These are phyloP conservation scores for Rhyzopertha dominica DNA, from an alignment of 1,140 invertebrate genomes.

Conservation along the genomic window DNA sequence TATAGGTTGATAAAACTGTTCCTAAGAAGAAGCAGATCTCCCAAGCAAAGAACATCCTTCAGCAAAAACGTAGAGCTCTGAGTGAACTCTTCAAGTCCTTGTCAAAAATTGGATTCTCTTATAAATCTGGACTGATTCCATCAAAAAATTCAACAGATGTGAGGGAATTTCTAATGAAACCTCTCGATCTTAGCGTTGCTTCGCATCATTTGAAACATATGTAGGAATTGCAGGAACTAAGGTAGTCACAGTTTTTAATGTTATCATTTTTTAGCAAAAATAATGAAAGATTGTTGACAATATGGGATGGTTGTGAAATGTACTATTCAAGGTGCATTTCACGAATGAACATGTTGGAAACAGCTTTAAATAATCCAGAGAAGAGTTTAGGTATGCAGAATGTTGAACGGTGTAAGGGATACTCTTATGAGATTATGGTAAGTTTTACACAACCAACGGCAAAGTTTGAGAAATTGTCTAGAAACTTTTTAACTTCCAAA, in stretches of 20 bases:
- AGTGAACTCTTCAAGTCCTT: constrained; percentile 80
- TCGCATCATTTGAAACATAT: constrained; percentile 48
- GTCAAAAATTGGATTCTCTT: constrained; percentile 69
- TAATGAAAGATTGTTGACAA: constrained; percentile 52
- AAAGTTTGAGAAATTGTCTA: no score
- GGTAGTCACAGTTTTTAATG: constrained; percentile 12
- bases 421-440: constrained; percentile 54
- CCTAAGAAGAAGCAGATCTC: constrained; percentile 73
- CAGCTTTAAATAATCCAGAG: constrained; percentile 59
- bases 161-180: constrained; percentile 53
- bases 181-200: constrained; percentile 56
- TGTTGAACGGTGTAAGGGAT: constrained; percentile 80
- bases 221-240: constrained; percentile 31
- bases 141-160: constrained; percentile 42
- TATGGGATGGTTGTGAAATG: constrained; percentile 70
- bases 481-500: no score
- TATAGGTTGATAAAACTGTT: constrained; percentile 54
- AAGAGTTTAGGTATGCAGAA: constrained; percentile 75
- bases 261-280: constrained; percentile 47
- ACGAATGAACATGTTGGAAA: constrained; percentile 61
- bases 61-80: constrained; percentile 76
- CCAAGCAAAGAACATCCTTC: constrained; percentile 74
- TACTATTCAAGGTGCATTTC: constrained; percentile 72
- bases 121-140: constrained; percentile 61
- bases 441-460: no score